Base-by-base conservation (phyloP, 1,140 invertebrate genomes). In the Drosophila lacertosa region DNA sequence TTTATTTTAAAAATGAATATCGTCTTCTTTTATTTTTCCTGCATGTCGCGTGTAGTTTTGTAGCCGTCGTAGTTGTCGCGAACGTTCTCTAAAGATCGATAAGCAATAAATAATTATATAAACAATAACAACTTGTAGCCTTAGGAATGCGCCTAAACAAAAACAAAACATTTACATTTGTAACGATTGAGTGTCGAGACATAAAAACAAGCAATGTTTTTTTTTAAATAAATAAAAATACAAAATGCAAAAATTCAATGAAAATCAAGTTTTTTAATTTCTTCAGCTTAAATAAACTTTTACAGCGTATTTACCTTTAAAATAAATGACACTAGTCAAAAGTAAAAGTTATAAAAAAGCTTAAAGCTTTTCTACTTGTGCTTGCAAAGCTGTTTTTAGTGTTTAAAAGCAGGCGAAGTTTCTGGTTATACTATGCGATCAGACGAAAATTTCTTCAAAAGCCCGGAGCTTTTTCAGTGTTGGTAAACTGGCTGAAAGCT, bases 201-300 rank as follows among this genome's bases (percentile, higher is more conserved):
- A 53, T 18, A 53, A 53, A 53, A 26, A 24, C 10, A 22, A 32
- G 20, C 62, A 67, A 77, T 78, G 62, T 73, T 73, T 77, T 77
- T 50, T 42, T 40, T 24, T 4, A 37, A 15, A 15, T 15, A 60
- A 57, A 22, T 33, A 59, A 50, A 73, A 76, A 77, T 50, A 3
- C 66, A 35, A 44, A 72, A 22, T 33, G 11, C 42, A n/a, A n/a
- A 58, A 51, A 51, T 73, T 44, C 9, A 72, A 72, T 15, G 22
- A 37, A 26, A 11, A 3, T 39, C 13, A 16, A 1, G n/a, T 40
- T 26, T 40, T 40, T 40, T 29, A 5, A 40, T 40, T 40, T 6
- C 6, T 11, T 47, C 29, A 16, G 5, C n/a, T 39, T 15, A 39
- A 15, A 4, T 2, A 22, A 7, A 7, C 2, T 5, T 1, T 26